These are phyloP conservation scores for Cepaea hortensis DNA, from an alignment of 2,888 invertebrate species.

Conservation along the genomic window DNA sequence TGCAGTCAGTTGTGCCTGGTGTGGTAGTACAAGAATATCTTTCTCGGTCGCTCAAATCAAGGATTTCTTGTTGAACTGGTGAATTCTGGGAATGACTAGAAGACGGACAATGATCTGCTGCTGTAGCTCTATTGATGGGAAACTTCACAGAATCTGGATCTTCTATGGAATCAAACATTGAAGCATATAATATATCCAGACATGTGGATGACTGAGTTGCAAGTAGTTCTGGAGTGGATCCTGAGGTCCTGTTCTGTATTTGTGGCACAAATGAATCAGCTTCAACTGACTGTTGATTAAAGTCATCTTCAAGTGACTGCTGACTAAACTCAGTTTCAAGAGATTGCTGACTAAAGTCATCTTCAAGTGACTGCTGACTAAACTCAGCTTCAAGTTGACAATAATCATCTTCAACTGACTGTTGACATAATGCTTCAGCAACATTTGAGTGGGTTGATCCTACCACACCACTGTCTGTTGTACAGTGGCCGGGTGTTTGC, in stretches of 20 bases:
- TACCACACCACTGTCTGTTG: slow-evolving; percentile 35
- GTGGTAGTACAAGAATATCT: slow-evolving; percentile 31
- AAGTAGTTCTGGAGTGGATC: slow-evolving; percentile 44
- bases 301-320: too few relatives aligned
- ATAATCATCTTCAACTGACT: too few relatives aligned
- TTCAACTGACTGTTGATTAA: too few relatives aligned
- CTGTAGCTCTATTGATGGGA: neutral
- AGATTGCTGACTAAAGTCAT: too few relatives aligned
- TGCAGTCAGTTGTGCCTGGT: slow-evolving; percentile 6
- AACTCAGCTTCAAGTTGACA: too few relatives aligned
- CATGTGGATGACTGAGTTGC: slow-evolving; percentile 35
- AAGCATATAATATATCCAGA: slow-evolving; percentile 43
- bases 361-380: too few relatives aligned
- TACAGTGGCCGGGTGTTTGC: neutral
- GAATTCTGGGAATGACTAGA: neutral
- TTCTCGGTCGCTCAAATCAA: slow-evolving; percentile 2
- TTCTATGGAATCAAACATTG: slow-evolving; percentile 37
- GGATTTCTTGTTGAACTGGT: neutral
- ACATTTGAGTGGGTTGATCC: slow-evolving; percentile 5
- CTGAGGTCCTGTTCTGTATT: neutral
- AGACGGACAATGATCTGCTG: neutral
- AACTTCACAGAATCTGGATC: neutral
- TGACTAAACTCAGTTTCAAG: too few relatives aligned
- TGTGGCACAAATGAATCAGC: too few relatives aligned
- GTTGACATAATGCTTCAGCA: neutral